Conservation (phyloP, 2,888 invertebrate species). For the Copidosoma aretas region DNA sequence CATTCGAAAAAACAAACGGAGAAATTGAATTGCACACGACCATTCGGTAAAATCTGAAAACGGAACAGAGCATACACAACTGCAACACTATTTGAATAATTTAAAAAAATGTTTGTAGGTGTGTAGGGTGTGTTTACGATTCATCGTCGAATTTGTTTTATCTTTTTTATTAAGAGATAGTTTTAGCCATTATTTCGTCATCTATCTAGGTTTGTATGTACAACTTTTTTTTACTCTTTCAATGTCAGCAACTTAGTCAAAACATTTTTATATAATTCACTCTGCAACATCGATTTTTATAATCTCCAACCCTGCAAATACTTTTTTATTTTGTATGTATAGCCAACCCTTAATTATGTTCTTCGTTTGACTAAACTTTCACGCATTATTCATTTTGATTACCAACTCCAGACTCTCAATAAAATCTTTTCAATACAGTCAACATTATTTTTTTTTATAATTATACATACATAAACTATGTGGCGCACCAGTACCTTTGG, state of each 20-base stretch:
- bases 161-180: conserved; percentile 30
- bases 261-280: conserved; percentile 8
- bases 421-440: conserved; percentile 43
- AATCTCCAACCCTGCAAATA: not conserved
- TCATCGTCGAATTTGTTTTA: conserved; percentile 18
- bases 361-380: conserved; percentile 11
- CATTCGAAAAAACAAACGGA: conserved; percentile 43
- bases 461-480: conserved; percentile 55
- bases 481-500: conserved; percentile 54
- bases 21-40: conserved; percentile 44
- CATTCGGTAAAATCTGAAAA: conserved; percentile 51
- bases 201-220: conserved; percentile 36
- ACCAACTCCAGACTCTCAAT: conserved; percentile 26
- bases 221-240: conserved; percentile 30
- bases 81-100: conserved; percentile 49
- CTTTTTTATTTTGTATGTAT: not conserved
- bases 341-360: not conserved
- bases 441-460: conserved; percentile 45
- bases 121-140: conserved; percentile 22
- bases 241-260: conserved; percentile 35
- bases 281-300: not conserved
- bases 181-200: conserved; percentile 31
- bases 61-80: conserved; percentile 43
- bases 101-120: conserved; percentile 44
- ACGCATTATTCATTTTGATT: conserved; percentile 27